Evolutionary conservation across 2,888 invertebrate species (phyloP), one percentile per base, ranked within the genome.

Genomic region (Agrilus mali): DNA sequence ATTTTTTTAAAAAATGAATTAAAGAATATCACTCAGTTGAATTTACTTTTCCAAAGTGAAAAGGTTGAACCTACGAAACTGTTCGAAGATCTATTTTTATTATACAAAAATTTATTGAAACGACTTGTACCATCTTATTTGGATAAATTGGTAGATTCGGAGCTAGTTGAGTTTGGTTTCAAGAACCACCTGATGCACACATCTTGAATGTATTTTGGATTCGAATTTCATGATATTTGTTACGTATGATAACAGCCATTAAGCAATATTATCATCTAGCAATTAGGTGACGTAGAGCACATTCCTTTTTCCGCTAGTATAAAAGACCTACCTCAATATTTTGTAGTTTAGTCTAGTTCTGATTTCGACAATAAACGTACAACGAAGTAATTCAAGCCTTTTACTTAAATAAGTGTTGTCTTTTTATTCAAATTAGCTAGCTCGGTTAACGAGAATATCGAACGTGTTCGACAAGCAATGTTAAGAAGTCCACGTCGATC

Each of bases 181-280:
- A 20, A 47, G 45, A 35, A 47, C 2, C 47, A 50, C 52, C 47
- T 54, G 8, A 57, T 57, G 55, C 48, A 53, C 42, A 41, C 47
- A 34, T 33, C 49, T 12, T 54, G 53, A 47, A 50, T 58, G 8
- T 53, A 57, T 47, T 55, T 58, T 22, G 54, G 57, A 4, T 31
- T 41, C 10, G 42, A 36, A 36, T 36, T 37, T 15, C 14, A 38
- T 38, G n/a, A n/a, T n/a, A n/a, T n/a, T n/a, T n/a, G n/a, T n/a
- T n/a, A n/a, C n/a, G n/a, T n/a, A n/a, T n/a, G n/a, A n/a, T n/a
- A n/a, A n/a, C n/a, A n/a, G n/a, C n/a, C n/a, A n/a, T n/a, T n/a
- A n/a, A n/a, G n/a, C n/a, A n/a, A n/a, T n/a, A n/a, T n/a, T n/a
- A n/a, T n/a, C n/a, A n/a, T n/a, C n/a, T n/a, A n/a, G n/a, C n/a